Evolutionary conservation across 2,888 invertebrate species (phyloP), one percentile per base, ranked within the genome.

Genomic region (Cacoxenus indagator): DNA sequence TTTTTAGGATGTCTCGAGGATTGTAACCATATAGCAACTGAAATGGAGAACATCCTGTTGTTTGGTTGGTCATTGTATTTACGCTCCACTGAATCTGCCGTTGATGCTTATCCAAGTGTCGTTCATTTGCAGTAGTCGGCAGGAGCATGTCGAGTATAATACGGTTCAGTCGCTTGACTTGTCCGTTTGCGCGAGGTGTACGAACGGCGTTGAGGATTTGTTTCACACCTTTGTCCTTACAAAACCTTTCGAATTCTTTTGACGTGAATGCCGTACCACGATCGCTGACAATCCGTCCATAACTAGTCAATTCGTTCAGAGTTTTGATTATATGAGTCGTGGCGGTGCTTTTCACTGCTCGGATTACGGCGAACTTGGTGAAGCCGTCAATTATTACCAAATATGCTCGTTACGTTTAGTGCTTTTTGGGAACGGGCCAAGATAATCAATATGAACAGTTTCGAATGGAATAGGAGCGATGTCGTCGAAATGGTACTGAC

Each of bases 201-300:
- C 72, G 72, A 17, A 76, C 70, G 0, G 76, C 75, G 46, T 69
- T 71, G 46, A 74, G 68, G 1, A 81, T 65, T 57, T 76, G 78
- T 46, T 73, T 61, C 6, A 81, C 76, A 2, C 67, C 59, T 31
- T 72, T 55, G 8, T 71, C 61, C 5, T 65, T 46, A 57, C 71
- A 73, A 51, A 73, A 75, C 5, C 65, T 55, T 51, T 73, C 67
- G 65, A 78, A 78, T 11, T 27, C 59, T 22, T 71, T 65, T 1
- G 77, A 72, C 1, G 51, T 54, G 51, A 19, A 29, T 65, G 51
- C 17, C 19, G 19, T 11, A 65, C 22, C 6, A 51, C 22, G 4
- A 11, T 27, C 29, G 8, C 29, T 9, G 65, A 31, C 29, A 54
- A 29, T 29, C 65, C 65, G 8, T n/a, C 51, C 45, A 37, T 31